These are phyloP conservation scores for Calameuta idolon DNA, from an alignment of 2,888 invertebrate species.

Conservation along the genomic window DNA sequence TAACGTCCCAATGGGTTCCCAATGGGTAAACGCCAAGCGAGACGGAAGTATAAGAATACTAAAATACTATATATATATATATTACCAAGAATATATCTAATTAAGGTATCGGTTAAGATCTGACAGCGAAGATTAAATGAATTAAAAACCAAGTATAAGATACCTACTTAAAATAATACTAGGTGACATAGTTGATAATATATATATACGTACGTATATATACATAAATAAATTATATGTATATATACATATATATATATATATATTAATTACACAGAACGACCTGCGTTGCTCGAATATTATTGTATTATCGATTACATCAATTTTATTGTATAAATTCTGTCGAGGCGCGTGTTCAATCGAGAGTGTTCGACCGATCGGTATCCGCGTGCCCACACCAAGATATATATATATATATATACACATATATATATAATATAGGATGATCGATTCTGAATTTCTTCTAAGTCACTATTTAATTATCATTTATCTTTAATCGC, in stretches of 20 bases:
- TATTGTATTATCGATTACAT: slow-evolving; percentile 58
- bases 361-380: slow-evolving; percentile 37
- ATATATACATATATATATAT: slow-evolving; percentile 34
- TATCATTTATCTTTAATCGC: not conserved
- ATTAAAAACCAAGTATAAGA: slow-evolving; percentile 1
- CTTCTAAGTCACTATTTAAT: not conserved
- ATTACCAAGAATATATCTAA: slow-evolving; percentile 39
- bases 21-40: not conserved
- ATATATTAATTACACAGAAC: slow-evolving; percentile 37
- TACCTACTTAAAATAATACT: slow-evolving; percentile 22
- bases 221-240: slow-evolving; percentile 24
- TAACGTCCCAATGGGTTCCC: not conserved
- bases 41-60: not conserved
- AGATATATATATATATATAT: slow-evolving; percentile 5
- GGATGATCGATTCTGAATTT: not conserved
- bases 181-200: slow-evolving; percentile 19
- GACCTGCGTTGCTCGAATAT: slow-evolving; percentile 59
- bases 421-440: no score
- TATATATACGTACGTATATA: slow-evolving; percentile 36
- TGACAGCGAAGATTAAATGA: slow-evolving; percentile 46
- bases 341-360: slow-evolving; percentile 54
- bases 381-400: not conserved
- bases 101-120: slow-evolving; percentile 54
- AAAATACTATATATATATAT: slow-evolving; percentile 17
- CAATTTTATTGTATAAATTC: slow-evolving; percentile 63